Percentiles rank a stretch among this genome's conserved stretches.
Evolutionary conservation across 2,113 vertebrate genomes (phyloP).

Genomic region (Tupaia tana): DNA sequence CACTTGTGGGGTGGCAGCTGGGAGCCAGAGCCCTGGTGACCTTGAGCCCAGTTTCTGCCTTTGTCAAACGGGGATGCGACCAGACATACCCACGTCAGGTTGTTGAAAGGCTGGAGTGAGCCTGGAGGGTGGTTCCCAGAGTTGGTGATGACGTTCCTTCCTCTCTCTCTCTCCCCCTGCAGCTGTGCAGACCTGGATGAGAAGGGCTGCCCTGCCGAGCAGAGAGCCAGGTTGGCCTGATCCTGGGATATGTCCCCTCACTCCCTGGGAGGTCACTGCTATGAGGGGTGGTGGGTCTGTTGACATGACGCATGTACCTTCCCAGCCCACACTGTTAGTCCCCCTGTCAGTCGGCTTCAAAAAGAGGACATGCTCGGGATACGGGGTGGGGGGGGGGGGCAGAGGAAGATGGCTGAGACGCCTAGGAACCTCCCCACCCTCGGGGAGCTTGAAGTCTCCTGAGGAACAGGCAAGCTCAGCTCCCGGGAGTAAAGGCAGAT

Average conservation of each 20-base stretch:
- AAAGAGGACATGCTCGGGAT: background rate
- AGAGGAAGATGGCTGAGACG: background rate
- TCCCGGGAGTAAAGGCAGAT: background rate
- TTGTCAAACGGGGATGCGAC: background rate
- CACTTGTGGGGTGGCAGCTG: background rate
- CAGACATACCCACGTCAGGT: background rate
- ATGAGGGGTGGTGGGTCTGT: background rate
- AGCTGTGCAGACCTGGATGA: constrained; percentile 93
- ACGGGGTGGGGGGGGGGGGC: background rate
- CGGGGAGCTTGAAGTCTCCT: background rate
- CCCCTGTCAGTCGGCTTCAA: background rate
- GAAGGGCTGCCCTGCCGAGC: constrained; percentile 92
- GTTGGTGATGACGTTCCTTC: constrained; percentile 3
- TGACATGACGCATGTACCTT: background rate
- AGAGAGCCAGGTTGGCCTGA: constrained; percentile 90
- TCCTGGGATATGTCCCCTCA: background rate
- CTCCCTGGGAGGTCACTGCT: background rate
- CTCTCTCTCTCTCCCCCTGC: constrained; percentile 42
- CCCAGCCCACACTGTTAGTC: background rate
- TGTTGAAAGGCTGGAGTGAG: background rate
- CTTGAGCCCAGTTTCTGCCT: constrained; percentile 34
- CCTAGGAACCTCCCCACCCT: background rate
- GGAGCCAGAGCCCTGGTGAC: background rate
- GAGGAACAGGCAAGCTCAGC: background rate
- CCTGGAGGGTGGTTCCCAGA: background rate